Percentiles rank a stretch among this genome's conserved stretches.
Conservation (phyloP, 2,113 vertebrate species). For the Erpornis zantholeuca region DNA sequence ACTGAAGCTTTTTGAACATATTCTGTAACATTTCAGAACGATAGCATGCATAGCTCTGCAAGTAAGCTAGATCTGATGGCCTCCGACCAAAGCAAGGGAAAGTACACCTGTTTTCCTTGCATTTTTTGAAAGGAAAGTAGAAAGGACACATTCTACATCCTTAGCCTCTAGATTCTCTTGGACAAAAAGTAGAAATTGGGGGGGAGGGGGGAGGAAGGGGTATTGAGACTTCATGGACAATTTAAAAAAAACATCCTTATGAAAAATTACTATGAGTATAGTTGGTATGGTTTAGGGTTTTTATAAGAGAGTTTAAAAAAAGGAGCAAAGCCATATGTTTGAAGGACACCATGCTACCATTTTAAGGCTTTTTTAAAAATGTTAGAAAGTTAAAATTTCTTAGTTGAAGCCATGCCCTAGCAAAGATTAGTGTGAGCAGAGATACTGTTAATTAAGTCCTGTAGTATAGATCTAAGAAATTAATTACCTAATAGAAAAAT, state of each 20-base stretch:
- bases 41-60: neutral
- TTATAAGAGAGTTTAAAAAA: neutral
- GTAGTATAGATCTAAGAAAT: neutral
- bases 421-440: neutral
- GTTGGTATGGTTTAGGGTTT: neutral
- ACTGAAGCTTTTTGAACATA: neutral
- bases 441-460: neutral
- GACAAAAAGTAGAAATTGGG: fast-evolving
- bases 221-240: neutral
- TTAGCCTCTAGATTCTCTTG: neutral
- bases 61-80: neutral
- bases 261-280: neutral
- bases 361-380: neutral
- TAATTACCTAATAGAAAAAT: neutral
- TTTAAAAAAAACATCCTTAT: neutral
- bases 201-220: fast-evolving
- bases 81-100: neutral
- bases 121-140: neutral
- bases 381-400: neutral
- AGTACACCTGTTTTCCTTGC: neutral
- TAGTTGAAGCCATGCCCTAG: neutral
- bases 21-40: neutral
- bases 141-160: fast-evolving
- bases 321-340: neutral
- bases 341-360: neutral